Evolutionary conservation across 1,140 invertebrate genomes (phyloP).

Genomic region (Drosophila pachea): DNA sequence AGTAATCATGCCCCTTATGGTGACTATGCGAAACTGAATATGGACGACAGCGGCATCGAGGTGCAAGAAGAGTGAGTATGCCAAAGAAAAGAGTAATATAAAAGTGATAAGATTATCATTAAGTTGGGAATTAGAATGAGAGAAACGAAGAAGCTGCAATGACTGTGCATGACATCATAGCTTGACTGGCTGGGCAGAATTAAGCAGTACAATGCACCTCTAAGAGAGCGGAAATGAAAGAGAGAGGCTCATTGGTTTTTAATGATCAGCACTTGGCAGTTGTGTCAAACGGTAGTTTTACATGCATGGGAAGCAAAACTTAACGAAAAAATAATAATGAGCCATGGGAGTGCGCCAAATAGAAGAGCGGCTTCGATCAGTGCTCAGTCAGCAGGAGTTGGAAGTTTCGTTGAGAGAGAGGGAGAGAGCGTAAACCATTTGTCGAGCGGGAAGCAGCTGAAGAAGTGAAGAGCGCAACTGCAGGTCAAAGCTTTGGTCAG

Average conservation of each 20-base stretch:
- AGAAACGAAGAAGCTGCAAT: neutral
- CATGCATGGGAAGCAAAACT: conserved; percentile 1
- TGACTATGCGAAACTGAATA: conserved; percentile 64
- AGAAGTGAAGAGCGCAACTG: neutral
- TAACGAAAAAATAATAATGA: neutral
- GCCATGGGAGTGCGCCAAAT: neutral
- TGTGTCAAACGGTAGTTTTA: neutral
- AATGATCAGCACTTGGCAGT: too few relatives aligned
- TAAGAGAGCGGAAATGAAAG: neutral
- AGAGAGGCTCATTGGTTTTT: neutral
- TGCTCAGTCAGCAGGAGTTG: neutral
- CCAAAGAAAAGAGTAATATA: neutral
- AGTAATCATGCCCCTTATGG: conserved; percentile 22
- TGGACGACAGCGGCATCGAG: conserved; percentile 78
- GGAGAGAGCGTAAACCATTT: neutral
- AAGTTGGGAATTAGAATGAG: conserved; percentile 8
- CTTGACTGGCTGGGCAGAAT: neutral
- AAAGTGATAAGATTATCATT: neutral
- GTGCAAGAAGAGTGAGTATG: conserved; percentile 82
- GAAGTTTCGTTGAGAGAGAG: neutral
- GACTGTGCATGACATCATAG: conserved; percentile 16
- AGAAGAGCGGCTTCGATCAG: neutral
- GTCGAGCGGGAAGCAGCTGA: neutral
- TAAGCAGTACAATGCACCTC: neutral
- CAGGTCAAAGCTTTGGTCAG: neutral